Base-by-base conservation (phyloP, 2,797 vertebrate genomes). In the Sitta carolinensis region DNA sequence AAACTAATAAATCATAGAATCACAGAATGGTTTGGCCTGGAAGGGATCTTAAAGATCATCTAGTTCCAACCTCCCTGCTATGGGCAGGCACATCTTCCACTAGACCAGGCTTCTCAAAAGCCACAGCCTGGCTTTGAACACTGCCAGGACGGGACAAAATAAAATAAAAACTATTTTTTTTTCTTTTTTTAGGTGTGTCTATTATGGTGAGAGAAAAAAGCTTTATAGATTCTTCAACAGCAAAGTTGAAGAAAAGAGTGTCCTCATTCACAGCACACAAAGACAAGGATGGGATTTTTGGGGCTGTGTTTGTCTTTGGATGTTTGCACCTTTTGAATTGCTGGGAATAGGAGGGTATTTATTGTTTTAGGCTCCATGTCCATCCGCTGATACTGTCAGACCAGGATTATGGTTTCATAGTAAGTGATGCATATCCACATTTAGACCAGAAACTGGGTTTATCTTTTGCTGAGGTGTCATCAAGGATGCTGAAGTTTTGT, bases 281-380 rank as follows among this genome's bases (percentile, higher is more conserved):
- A 64, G 9, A 23, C 19, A 57, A 42, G 1, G 4, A 25, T 48
- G 17, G 2, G 5, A 0, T 1, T 67, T 69, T 30, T 45, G 16
- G 13, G 14, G 2, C 15, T 16, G 1, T 47, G 8, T 48, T 64
- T 54, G 11, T 55, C 27, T 67, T 42, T 62, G 36, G 34, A 92
- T 42, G 10, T 54, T 57, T 23, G 22, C 9, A 66, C 43, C 23
- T 19, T 10, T 58, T 51, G 7, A 16, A 9, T 38, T 75, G 9
- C 13, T 76, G 42, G 10, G 48, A 74, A 42, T 29, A 70, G 30
- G 3, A 43, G 10, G 17, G 7, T 11, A 38, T 76, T 76, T 66
- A 40, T 27, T 76, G 22, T 38, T 81, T 73, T n/a, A 66, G 21
- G 3, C 2, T 43, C 13, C 5, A 6, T 12, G 3, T 73, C 11